Conservation (phyloP, 2,113 vertebrate species). For the Perca flavescens region DNA sequence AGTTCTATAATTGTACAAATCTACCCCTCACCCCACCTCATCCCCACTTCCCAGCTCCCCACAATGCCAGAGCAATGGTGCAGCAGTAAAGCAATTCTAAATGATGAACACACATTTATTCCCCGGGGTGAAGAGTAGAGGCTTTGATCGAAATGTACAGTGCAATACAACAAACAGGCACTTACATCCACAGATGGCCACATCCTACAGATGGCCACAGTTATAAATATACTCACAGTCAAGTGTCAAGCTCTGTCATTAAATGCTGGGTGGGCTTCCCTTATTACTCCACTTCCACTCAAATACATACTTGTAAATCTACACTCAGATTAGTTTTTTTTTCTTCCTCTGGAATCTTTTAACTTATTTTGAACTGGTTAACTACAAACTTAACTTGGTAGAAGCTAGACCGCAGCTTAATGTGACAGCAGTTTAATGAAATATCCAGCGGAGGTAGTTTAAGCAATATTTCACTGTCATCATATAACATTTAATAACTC, state of each 20-base stretch:
- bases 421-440: conserved; percentile 43
- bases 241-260: conserved; percentile 28
- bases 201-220: conserved; percentile 66
- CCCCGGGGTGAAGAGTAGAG: conserved; percentile 51
- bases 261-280: conserved; percentile 22
- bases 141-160: conserved; percentile 60
- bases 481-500: conserved; percentile 57
- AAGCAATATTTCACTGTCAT: conserved; percentile 44
- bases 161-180: conserved; percentile 35
- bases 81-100: conserved; percentile 81
- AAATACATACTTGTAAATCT: conserved; percentile 38
- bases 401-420: conserved; percentile 17
- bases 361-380: conserved; percentile 9
- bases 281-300: conserved; percentile 26
- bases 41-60: conserved; percentile 63
- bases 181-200: conserved; percentile 57
- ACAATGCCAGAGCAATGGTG: conserved; percentile 77
- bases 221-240: conserved; percentile 59
- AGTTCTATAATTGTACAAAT: conserved; percentile 79
- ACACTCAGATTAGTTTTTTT: not conserved
- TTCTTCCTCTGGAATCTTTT: not conserved
- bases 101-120: conserved; percentile 79
- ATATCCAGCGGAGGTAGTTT: conserved; percentile 24
- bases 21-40: conserved; percentile 68
- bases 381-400: conserved; percentile 12